A percentile compares a stretch with the other conserved stretches of the same genome.
phyloP scores from a whole-genome alignment of 53 echinoderm and acorn worm species.

The Holothuria scabra region DNA sequence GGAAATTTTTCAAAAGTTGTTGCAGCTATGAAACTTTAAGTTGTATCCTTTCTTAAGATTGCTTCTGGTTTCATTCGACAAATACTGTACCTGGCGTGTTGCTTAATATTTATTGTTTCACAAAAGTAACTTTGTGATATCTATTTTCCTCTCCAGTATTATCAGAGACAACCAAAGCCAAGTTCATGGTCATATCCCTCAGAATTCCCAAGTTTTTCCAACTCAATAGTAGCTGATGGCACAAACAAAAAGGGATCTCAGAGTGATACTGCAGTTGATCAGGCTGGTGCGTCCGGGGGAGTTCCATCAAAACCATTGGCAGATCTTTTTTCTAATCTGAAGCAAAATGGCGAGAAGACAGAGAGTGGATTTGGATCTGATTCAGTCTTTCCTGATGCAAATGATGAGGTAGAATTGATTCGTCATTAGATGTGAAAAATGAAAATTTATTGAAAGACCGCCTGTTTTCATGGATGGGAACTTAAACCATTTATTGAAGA shows the following conservation, averaged over 20 bases:
- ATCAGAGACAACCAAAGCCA: constrained; percentile 1
- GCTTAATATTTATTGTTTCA: background rate
- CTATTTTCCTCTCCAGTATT: background rate
- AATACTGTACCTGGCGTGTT: too few relatives aligned
- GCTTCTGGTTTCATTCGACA: too few relatives aligned
- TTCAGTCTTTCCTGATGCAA: background rate
- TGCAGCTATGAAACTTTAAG: too few relatives aligned
- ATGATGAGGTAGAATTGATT: constrained; percentile 10
- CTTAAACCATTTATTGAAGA: too few relatives aligned
- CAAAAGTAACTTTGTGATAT: background rate
- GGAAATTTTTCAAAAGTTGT: too few relatives aligned
- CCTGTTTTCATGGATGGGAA: too few relatives aligned
- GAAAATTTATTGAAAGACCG: background rate
- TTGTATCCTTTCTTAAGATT: too few relatives aligned
- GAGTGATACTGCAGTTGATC: constrained; percentile 11
- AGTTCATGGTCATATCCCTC: constrained; percentile 20
- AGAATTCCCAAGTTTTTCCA: background rate
- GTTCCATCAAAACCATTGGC: background rate
- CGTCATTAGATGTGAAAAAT: background rate
- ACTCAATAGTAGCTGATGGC: constrained; percentile 3
- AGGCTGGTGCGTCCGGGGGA: background rate
- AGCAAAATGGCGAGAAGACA: background rate
- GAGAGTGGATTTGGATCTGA: background rate
- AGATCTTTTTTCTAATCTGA: constrained; percentile 10
- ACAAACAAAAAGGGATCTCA: background rate